Percentiles rank a stretch among this genome's conserved stretches.
Evolutionary conservation across 2,888 invertebrate genomes (phyloP).

Genomic region (Helleia helle): DNA sequence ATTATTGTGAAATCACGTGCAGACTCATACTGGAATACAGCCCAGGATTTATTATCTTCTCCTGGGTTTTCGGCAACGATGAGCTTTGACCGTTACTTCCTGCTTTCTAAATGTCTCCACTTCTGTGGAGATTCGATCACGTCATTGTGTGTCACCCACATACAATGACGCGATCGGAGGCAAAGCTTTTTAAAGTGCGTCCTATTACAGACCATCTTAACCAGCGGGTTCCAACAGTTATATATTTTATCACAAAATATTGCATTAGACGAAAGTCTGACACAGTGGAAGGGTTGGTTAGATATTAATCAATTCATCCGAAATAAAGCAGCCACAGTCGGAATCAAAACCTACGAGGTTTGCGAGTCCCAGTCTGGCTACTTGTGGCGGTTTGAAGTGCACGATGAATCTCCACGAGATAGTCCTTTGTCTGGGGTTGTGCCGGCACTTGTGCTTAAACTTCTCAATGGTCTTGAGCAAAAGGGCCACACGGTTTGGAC

Average conservation of each 20-base stretch:
- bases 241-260: constrained; percentile 17
- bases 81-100: constrained; percentile 13
- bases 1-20: constrained; percentile 19
- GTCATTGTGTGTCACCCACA: constrained; percentile 10
- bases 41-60: constrained; percentile 20
- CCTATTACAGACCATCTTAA: constrained; percentile 18
- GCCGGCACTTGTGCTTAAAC: constrained; percentile 14
- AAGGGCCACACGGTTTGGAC: constrained; percentile 20
- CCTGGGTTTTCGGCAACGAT: constrained; percentile 19
- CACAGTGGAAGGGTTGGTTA: constrained; percentile 27
- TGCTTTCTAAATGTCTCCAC: constrained; percentile 16
- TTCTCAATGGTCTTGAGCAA: constrained; percentile 19
- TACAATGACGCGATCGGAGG: constrained; percentile 9
- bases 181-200: constrained; percentile 17
- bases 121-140: constrained; percentile 13
- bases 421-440: constrained; percentile 4
- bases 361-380: constrained; percentile 14
- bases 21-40: constrained; percentile 24
- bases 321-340: constrained; percentile 15
- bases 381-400: constrained; percentile 12
- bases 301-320: constrained; percentile 22
- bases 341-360: constrained; percentile 18
- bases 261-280: constrained; percentile 24
- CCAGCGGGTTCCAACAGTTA: constrained; percentile 12
- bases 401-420: neutral